Conservation (phyloP, 2,888 invertebrate species). For the Theretra japonica region DNA sequence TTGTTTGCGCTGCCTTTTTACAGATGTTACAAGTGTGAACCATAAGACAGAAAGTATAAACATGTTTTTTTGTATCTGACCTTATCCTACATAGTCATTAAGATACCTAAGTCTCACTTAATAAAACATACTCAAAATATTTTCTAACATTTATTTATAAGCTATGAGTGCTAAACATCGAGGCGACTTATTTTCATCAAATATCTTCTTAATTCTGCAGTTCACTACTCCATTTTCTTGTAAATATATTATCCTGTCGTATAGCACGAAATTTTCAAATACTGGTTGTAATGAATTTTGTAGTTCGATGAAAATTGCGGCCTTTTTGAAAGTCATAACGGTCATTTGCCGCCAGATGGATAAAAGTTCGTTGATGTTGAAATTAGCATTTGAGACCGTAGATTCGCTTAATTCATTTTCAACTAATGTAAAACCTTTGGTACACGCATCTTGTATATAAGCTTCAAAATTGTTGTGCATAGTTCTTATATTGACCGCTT, state of each 20-base stretch:
- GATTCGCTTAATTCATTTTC: constrained; percentile 37
- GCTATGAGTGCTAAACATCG: constrained; percentile 86
- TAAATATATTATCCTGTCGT: constrained; percentile 69
- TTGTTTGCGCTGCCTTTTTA: too few species aligned
- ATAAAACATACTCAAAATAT: constrained; percentile 27
- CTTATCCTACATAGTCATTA: too few species aligned
- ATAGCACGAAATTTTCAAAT: constrained; percentile 71
- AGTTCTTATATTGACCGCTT: constrained; percentile 66
- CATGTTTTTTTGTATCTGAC: too few species aligned
- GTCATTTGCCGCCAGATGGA: constrained; percentile 62
- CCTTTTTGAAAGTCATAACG: constrained; percentile 54
- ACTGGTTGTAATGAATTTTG: constrained; percentile 70
- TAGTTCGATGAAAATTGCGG: constrained; percentile 65
- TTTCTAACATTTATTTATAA: constrained; percentile 64
- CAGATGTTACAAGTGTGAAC: too few species aligned
- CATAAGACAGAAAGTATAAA: too few species aligned
- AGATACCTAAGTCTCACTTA: neutral
- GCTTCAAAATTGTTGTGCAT: constrained; percentile 60
- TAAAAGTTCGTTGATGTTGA: constrained; percentile 57
- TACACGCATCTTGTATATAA: constrained; percentile 60
- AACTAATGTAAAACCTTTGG: constrained; percentile 58
- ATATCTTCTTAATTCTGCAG: constrained; percentile 81
- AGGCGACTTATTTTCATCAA: constrained; percentile 87
- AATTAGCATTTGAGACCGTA: constrained; percentile 38
- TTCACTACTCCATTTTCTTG: constrained; percentile 62